A percentile compares a stretch with the other conserved stretches of the same genome.
phyloP scores from a whole-genome alignment of 1,140 invertebrate species.

The Trachymyrmex cornetzi region DNA sequence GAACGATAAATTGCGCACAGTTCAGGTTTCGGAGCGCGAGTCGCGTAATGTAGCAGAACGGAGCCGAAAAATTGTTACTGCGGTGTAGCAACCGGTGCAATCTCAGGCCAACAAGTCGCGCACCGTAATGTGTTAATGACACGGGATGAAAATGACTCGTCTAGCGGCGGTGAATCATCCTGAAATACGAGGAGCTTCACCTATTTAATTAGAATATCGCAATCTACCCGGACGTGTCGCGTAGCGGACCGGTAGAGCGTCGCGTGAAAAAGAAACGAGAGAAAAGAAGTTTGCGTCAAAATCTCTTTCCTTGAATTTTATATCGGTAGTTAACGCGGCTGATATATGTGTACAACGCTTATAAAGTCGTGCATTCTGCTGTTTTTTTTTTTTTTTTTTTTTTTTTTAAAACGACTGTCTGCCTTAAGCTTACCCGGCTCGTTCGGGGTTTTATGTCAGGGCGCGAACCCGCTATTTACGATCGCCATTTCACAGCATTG shows the following conservation, averaged over 20 bases:
- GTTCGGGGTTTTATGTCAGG: slow-evolving; percentile 69
- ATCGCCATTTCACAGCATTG: slow-evolving; percentile 55
- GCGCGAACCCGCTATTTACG: slow-evolving; percentile 70
- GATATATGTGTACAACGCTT: slow-evolving; percentile 70
- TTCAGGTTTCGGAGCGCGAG: neutral
- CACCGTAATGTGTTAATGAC: slow-evolving; percentile 69
- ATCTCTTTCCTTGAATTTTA: slow-evolving; percentile 71
- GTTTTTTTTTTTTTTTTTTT: neutral
- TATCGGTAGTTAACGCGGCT: slow-evolving; percentile 74
- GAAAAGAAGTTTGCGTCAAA: neutral
- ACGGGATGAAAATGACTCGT: slow-evolving; percentile 62
- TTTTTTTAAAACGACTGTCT: slow-evolving; percentile 45
- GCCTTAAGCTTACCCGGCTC: slow-evolving; percentile 59
- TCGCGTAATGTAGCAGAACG: slow-evolving; percentile 70
- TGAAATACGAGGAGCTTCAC: slow-evolving; percentile 39
- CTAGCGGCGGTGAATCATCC: slow-evolving; percentile 60
- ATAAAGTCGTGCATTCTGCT: slow-evolving; percentile 54
- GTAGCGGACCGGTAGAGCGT: neutral
- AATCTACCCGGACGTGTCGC: slow-evolving; percentile 9
- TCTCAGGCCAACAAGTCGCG: slow-evolving; percentile 17
- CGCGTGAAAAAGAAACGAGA: slow-evolving; percentile 9
- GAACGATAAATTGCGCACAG: slow-evolving; percentile 49
- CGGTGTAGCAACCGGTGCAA: slow-evolving; percentile 3
- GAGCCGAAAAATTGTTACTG: slow-evolving; percentile 67
- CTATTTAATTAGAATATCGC: slow-evolving; percentile 67